Evolutionary conservation across 2,113 vertebrate species (phyloP).

Genomic region (Actenoides hombroni): DNA sequence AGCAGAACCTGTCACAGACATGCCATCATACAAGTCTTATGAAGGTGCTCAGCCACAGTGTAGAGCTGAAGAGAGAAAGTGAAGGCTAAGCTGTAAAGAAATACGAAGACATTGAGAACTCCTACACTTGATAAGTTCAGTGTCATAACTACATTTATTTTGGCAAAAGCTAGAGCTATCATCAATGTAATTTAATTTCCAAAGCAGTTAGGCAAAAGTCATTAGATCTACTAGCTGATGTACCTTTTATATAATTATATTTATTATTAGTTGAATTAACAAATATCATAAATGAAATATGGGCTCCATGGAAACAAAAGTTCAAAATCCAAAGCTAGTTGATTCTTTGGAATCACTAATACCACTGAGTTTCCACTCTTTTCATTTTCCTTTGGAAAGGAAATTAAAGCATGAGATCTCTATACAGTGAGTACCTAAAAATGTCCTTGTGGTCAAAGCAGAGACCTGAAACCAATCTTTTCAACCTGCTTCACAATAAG

Average conservation of each 20-base stretch:
- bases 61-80: neutral
- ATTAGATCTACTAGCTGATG: neutral
- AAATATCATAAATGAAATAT: neutral
- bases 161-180: neutral
- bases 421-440: neutral
- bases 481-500: neutral
- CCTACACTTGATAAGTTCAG: neutral
- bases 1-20: neutral
- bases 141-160: neutral
- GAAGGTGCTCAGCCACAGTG: neutral
- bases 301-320: neutral
- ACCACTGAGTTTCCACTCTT: neutral
- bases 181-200: neutral
- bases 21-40: fast-evolving
- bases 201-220: neutral
- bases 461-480: neutral
- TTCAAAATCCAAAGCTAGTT: neutral
- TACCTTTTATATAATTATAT: neutral
- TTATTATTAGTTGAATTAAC: neutral
- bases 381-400: neutral
- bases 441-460: neutral
- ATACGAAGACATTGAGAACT: neutral
- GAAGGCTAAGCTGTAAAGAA: neutral
- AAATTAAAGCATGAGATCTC: neutral
- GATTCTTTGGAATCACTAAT: neutral